These are phyloP conservation scores for Pristionchus maxplancki DNA, from an alignment of 2,888 invertebrate species.

Conservation along the genomic window DNA sequence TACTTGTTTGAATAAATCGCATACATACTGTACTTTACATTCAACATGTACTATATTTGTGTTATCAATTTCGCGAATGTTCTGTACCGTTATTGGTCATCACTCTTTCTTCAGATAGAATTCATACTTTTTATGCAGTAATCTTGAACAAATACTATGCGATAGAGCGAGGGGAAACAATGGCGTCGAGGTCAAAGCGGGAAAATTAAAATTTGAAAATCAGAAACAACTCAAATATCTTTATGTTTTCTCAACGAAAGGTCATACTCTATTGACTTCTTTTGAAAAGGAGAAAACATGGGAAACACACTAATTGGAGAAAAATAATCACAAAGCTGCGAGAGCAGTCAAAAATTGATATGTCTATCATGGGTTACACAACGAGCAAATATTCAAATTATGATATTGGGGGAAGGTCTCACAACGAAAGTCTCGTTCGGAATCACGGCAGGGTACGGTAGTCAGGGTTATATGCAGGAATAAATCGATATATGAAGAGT, in stretches of 20 bases:
- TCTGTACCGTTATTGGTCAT: no score
- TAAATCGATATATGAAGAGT: background rate
- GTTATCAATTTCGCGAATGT: no score
- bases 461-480: background rate
- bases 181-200: background rate
- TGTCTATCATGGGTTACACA: constrained; percentile 44
- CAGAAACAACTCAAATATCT: constrained; percentile 31
- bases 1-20: no score
- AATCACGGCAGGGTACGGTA: constrained; percentile 44
- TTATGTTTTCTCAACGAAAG: constrained; percentile 40
- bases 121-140: constrained; percentile 42
- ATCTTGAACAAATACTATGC: constrained; percentile 41
- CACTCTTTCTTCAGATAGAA: background rate
- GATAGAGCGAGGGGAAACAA: constrained; percentile 26
- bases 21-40: no score
- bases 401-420: constrained; percentile 24
- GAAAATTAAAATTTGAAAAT: constrained; percentile 34
- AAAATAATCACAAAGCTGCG: constrained; percentile 36
- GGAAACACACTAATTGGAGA: background rate
- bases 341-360: constrained; percentile 25
- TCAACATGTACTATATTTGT: no score
- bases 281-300: background rate
- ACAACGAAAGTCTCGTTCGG: constrained; percentile 39
- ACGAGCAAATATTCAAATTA: constrained; percentile 25
- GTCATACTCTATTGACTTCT: constrained; percentile 40